Evolutionary conservation across 1,140 invertebrate species (phyloP), one percentile per base, ranked within the genome.

Genomic region (Sinella curviseta): DNA sequence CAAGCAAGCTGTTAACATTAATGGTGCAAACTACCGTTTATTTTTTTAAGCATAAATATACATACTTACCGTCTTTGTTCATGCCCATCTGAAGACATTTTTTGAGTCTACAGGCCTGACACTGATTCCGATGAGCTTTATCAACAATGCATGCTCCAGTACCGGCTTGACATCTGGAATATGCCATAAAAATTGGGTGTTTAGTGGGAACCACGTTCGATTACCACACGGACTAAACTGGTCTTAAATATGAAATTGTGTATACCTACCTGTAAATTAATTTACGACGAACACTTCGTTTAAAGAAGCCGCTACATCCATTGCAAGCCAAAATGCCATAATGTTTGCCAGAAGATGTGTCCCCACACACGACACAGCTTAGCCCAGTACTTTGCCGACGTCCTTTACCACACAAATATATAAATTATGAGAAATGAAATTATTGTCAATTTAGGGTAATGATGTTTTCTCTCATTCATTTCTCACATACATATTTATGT

Each of bases 291-390:
- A 99, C 98, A 82, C 95, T 97, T 81, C 98, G 88, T 86, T 99
- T 99, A 90, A 99, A 99, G 89, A 99, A 99, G 1, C 97, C 98
- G 70, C 95, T 97, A 89, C 98, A 99, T 0, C 98, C 98, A 85
- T 99, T 99, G 87, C 98, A 99, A 0, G 97, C 97, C n/a, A 99
- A 90, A 81, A 99, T 99, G 0, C 97, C 97, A 86, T 98, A 99
- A 87, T 99, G 97, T 86, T 99, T 99, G 0, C 97, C 97, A 3
- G 94, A 97, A 77, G 95, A 97, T 0, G 95, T 97, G 86, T 99
- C 97, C 0, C 97, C 97, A 85, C 97, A 99, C 0, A 99, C 97
- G 33, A 98, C 94, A 86, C 97, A 99, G 26, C 93, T 92, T 20
- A 95, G 87, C 2, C 94, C 94, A 90, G 88, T 76, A 57, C 83